Conservation (phyloP, 2,888 invertebrate species). For the Dryomyza anilis region DNA sequence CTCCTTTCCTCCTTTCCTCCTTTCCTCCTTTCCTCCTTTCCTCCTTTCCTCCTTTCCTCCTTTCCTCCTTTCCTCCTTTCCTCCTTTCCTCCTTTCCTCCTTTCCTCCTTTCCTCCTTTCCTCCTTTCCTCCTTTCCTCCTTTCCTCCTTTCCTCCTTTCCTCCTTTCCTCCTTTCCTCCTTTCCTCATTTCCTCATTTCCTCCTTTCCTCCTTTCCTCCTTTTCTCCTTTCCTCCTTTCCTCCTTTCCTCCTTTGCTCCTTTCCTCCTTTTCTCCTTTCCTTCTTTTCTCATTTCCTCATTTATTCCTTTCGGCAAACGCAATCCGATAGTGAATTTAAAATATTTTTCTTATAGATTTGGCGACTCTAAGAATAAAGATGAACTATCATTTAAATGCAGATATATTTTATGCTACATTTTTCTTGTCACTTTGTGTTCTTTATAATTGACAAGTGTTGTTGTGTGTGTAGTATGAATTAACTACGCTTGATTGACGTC, state of each 20-base stretch:
- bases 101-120: not conserved
- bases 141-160: not conserved
- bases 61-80: not conserved
- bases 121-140: not conserved
- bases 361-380: too few relatives aligned
- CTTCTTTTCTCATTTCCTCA: not conserved
- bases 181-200: not conserved
- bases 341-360: too few relatives aligned
- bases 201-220: not conserved
- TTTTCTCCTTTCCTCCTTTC: not conserved
- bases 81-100: not conserved
- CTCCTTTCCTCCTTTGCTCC: not conserved
- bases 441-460: too few relatives aligned
- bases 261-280: not conserved
- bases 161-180: not conserved
- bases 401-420: too few relatives aligned
- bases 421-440: not conserved
- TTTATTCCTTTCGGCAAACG: too few relatives aligned
- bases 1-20: not conserved
- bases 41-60: not conserved
- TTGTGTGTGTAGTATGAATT: too few relatives aligned
- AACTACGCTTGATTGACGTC: too few relatives aligned
- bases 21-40: not conserved
- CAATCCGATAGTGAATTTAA: too few relatives aligned
- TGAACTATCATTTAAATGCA: too few relatives aligned